Percentiles rank a stretch among this genome's conserved stretches.
phyloP scores from a whole-genome alignment of 1,140 invertebrate species.

The Pogonomyrmex californicus region DNA sequence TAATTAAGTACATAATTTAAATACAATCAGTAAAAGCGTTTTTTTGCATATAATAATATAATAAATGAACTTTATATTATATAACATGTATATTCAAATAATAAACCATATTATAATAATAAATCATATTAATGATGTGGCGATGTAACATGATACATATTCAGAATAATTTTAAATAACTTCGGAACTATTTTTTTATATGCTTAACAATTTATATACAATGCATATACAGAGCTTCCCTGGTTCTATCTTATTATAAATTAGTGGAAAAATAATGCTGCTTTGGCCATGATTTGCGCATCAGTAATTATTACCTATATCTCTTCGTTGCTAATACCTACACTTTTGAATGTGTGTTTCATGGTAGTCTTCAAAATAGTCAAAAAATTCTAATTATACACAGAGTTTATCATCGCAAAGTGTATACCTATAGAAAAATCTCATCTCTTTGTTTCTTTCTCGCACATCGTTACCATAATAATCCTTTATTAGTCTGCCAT shows the following conservation, averaged over 20 bases:
- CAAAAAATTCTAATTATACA: conserved; percentile 69
- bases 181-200: conserved; percentile 60
- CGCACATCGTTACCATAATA: conserved; percentile 62
- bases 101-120: conserved; percentile 63
- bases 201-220: conserved; percentile 81
- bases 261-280: conserved; percentile 87
- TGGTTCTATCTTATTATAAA: conserved; percentile 79
- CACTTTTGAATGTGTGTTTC: conserved; percentile 68
- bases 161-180: conserved; percentile 69
- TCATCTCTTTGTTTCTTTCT: conserved; percentile 17
- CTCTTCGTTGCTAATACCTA: conserved; percentile 75
- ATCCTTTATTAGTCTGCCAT: conserved; percentile 60
- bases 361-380: conserved; percentile 69
- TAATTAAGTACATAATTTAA: conserved; percentile 82
- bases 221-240: conserved; percentile 80
- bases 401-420: conserved; percentile 59
- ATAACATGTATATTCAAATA: conserved; percentile 6
- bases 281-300: conserved; percentile 85
- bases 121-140: conserved; percentile 68
- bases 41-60: conserved; percentile 54
- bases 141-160: conserved; percentile 72
- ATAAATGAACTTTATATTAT: conserved; percentile 56
- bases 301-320: conserved; percentile 73
- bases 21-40: conserved; percentile 72
- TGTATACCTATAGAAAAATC: conserved; percentile 64